Evolutionary conservation across 2,888 invertebrate species (phyloP), one percentile per base, ranked within the genome.

Genomic region (Diplolepis rosae): DNA sequence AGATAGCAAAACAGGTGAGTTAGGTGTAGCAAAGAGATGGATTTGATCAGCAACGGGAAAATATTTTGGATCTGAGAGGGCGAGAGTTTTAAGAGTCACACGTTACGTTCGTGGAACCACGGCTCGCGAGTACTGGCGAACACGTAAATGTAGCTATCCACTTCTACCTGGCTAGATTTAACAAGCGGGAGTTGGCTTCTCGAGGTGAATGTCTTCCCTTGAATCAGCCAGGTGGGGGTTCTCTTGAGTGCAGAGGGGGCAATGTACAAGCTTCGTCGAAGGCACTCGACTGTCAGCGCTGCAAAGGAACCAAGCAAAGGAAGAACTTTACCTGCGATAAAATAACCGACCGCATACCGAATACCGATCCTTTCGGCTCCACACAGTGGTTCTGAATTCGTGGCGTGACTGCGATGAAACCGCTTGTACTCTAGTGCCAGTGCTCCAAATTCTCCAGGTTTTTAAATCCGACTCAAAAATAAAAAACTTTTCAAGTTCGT

Each of bases 151-250:
- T 15, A 45, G 7, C 42, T n/a, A 45, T 15, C 42, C 42, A 15
- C 15, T 45, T 45, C 27, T 28, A 51, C 28, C 51, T 61, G 13
- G 61, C 7, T 61, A 35, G 39, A 56, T 32, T 13, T 32, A 35
- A 30, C 18, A 39, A 61, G 61, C 61, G 77, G 67, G 79, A 81
- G 82, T 80, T 81, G 79, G 80, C 75, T 77, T 70, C 67, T 67
- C 76, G 84, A 85, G 85, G 86, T 86, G 85, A 85, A 85, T 84
- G 85, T 83, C 85, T 86, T 82, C 82, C 81, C 78, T 79, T 74
- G 75, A 77, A 70, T 73, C 74, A 70, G 68, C 71, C 50, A 71
- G 77, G 77, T 79, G 81, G 82, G 80, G 78, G 4, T 66, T 75
- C 69, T 70, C 66, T 61, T 75, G 68, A 74, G n/a, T 70, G 72